Conservation (phyloP, 2,797 vertebrate genomes). For the Esox masquinongy region DNA sequence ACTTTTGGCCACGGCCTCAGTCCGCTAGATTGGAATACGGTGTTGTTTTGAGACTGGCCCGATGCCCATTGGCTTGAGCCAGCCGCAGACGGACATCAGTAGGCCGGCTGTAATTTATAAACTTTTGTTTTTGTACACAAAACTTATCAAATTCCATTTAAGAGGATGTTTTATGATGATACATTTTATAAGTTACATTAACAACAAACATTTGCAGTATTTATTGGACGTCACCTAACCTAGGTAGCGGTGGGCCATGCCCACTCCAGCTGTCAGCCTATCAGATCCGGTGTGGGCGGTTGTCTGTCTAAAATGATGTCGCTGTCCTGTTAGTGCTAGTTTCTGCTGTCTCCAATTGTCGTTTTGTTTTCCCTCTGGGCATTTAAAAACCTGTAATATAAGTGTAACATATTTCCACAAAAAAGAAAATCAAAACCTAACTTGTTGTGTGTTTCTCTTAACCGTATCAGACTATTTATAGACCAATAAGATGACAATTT, state of each 20-base stretch:
- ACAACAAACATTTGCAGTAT: conserved; percentile 73
- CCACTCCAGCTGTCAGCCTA: conserved; percentile 55
- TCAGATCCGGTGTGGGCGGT: conserved; percentile 60
- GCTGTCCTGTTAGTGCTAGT: conserved; percentile 68
- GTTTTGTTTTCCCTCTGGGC: conserved; percentile 70
- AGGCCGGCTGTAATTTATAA: conserved; percentile 78
- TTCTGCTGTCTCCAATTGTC: conserved; percentile 68
- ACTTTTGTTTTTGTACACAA: conserved; percentile 72
- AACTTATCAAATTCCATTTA: conserved; percentile 66
- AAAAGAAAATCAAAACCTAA: conserved; percentile 70
- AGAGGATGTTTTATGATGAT: conserved; percentile 74
- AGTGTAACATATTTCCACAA: conserved; percentile 86
- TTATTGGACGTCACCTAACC: conserved; percentile 75
- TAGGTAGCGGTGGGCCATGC: conserved; percentile 46
- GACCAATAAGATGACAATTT: background rate
- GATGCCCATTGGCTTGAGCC: conserved; percentile 36
- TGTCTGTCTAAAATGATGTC: conserved; percentile 67
- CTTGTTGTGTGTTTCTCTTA: conserved; percentile 16
- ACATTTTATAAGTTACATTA: conserved; percentile 77
- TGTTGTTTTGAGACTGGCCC: background rate
- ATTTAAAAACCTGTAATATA: conserved; percentile 83
- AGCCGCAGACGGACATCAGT: conserved; percentile 45
- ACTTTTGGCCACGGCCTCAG: background rate
- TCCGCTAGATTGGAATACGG: background rate
- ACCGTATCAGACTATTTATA: background rate